Base-by-base conservation (phyloP, 1,140 invertebrate genomes). In the Eupristina koningsbergeri region DNA sequence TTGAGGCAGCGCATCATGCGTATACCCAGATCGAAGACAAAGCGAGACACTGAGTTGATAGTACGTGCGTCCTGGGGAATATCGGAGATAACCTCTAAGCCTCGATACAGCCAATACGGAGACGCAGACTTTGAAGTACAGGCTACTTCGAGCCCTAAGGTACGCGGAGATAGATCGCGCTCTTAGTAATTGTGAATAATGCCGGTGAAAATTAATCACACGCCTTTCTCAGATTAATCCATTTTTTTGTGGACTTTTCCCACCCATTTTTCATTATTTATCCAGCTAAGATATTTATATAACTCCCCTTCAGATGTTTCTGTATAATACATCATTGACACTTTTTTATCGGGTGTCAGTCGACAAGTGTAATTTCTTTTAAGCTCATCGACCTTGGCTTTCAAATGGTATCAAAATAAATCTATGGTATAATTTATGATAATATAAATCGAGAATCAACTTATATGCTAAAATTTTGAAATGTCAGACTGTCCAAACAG, bases 71-170 rank as follows among this genome's bases (percentile, higher is more conserved):
- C 36, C 83, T 64, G 53, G 39, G 77, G 41, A 63, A 64, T 79
- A 83, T 83, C 53, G 76, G 64, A 73, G 76, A 71, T 79, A 69
- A 79, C 73, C 58, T 13, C 36, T n/a, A n/a, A n/a, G n/a, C n/a
- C n/a, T n/a, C n/a, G n/a, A n/a, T n/a, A n/a, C n/a, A n/a, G n/a
- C n/a, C n/a, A n/a, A n/a, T n/a, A n/a, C n/a, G n/a, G n/a, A n/a
- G n/a, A n/a, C n/a, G n/a, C n/a, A n/a, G n/a, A n/a, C n/a, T n/a
- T n/a, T n/a, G n/a, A n/a, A n/a, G n/a, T n/a, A n/a, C n/a, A n/a
- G n/a, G n/a, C n/a, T n/a, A n/a, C n/a, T n/a, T n/a, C n/a, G n/a
- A n/a, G n/a, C n/a, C n/a, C n/a, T n/a, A n/a, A n/a, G 34, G 22
- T 11, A 34, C 8, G 7, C 31, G 1, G 61, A 9, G 22, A 58